These are phyloP conservation scores for Phymanthus crucifer DNA, from an alignment of 92 coral and sea anemone species.

Conservation along the genomic window DNA sequence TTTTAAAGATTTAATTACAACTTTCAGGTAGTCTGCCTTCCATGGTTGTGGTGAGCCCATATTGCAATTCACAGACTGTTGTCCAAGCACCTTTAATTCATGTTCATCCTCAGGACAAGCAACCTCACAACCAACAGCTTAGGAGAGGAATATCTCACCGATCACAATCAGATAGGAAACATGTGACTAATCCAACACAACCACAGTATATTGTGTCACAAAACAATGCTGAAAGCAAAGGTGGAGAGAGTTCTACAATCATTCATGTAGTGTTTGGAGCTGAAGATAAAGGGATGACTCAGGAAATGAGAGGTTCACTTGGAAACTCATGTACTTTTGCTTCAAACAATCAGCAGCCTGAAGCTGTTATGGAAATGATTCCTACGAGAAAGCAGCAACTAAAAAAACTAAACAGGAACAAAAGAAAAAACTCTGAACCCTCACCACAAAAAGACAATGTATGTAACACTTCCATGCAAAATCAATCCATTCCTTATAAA, in stretches of 20 bases:
- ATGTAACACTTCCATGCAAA: not conserved
- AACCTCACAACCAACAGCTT: not conserved
- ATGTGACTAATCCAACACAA: not conserved
- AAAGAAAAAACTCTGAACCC: not conserved
- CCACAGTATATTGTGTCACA: not conserved
- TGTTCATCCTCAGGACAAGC: not conserved
- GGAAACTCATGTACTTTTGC: not conserved
- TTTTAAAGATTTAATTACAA: too few species aligned
- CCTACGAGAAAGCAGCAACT: not conserved
- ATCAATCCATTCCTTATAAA: not conserved
- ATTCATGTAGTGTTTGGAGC: constrained; percentile 17
- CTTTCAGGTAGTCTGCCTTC: not conserved
- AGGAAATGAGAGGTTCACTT: not conserved
- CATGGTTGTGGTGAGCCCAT: not conserved
- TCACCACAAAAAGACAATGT: not conserved
- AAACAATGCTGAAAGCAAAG: not conserved
- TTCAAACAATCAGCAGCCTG: not conserved
- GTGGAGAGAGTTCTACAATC: not conserved
- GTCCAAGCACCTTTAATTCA: not conserved
- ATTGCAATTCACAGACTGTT: not conserved
- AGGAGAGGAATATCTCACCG: not conserved
- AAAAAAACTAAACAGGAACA: not conserved
- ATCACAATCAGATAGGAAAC: not conserved
- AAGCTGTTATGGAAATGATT: too few species aligned
- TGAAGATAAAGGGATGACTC: not conserved